Evolutionary conservation across 2,113 vertebrate genomes (phyloP), one percentile per base, ranked within the genome.

Genomic region (Herpailurus yagouaroundi): DNA sequence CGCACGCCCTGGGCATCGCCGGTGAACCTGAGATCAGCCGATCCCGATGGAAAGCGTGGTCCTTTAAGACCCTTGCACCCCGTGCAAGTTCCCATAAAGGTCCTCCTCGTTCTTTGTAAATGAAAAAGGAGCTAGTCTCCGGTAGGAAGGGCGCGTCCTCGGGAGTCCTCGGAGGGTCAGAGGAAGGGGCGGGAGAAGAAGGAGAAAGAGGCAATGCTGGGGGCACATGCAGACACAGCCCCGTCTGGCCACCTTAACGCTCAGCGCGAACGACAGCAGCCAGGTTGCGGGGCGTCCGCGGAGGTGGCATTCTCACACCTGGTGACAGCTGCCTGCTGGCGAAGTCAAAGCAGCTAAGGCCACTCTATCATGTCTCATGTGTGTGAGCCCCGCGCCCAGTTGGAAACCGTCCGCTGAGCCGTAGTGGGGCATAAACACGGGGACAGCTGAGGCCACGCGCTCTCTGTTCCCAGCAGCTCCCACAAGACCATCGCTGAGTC

Each of bases 211-310:
- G 11, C 31, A 25, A 33, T 41, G n/a, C 1, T 8, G 48, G 12
- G 27, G 33, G 60, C 23, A 3, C n/a, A n/a, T 25, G 9, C 12
- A 1, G 9, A 23, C 7, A 12, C 2, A 64, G 38, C n/a, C 66
- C 68, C 1, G 1, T 13, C 7, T 14, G 25, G 36, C 16, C 7
- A 2, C 16, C 14, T 36, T 7, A 33, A 25, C 19, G 12, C 10
- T 15, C 48, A 19, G 29, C 2, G 1, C 21, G 23, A 48, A 29
- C 45, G 76, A 76, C 38, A 6, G 19, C 16, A 50, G 14, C 55
- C 63, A 10, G 52, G 4, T 3, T 5, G 12, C 2, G 23, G 36
- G 19, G 45, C 36, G 1, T 23, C 45, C 15, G 0, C 7, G 4
- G 48, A 25, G 9, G 25, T 1, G 69, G 84, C 8, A 0, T 27